These are phyloP conservation scores for Sphaerophoria taeniata DNA, from an alignment of 2,888 invertebrate genomes.

Conservation along the genomic window DNA sequence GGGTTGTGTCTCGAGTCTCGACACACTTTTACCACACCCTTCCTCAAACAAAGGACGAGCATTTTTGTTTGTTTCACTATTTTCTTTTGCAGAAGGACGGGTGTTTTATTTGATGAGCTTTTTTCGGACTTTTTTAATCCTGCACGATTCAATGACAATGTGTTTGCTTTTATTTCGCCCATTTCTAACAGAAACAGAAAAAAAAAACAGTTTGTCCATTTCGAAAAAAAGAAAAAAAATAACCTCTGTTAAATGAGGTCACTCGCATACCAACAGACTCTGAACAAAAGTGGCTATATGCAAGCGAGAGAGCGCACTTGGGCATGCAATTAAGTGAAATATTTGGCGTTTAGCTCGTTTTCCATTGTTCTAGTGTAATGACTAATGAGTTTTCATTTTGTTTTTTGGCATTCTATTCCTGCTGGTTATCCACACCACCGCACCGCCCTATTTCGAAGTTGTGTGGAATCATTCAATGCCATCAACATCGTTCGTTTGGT, in stretches of 20 bases:
- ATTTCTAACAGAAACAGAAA: neutral
- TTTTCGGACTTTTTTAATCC: conserved; percentile 3
- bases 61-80: conserved; percentile 19
- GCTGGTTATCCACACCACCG: neutral
- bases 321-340: conserved; percentile 69
- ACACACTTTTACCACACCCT: conserved; percentile 30
- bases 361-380: conserved; percentile 63
- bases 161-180: conserved; percentile 21
- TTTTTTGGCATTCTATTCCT: conserved; percentile 39
- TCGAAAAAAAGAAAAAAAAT: conserved; percentile 6
- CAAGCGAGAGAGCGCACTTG: conserved; percentile 49
- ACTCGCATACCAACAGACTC: conserved; percentile 28
- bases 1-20: conserved; percentile 5
- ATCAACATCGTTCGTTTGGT: neutral
- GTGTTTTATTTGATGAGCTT: neutral
- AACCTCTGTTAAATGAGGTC: conserved; percentile 47
- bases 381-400: conserved; percentile 62
- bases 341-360: conserved; percentile 67
- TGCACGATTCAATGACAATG: conserved; percentile 27
- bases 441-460: neutral
- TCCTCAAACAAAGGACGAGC: conserved; percentile 21
- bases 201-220: neutral
- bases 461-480: neutral
- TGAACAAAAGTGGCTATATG: conserved; percentile 37
- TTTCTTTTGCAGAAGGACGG: neutral